Evolutionary conservation across 2,113 vertebrate genomes (phyloP).

Genomic region (Dromaius novaehollandiae): DNA sequence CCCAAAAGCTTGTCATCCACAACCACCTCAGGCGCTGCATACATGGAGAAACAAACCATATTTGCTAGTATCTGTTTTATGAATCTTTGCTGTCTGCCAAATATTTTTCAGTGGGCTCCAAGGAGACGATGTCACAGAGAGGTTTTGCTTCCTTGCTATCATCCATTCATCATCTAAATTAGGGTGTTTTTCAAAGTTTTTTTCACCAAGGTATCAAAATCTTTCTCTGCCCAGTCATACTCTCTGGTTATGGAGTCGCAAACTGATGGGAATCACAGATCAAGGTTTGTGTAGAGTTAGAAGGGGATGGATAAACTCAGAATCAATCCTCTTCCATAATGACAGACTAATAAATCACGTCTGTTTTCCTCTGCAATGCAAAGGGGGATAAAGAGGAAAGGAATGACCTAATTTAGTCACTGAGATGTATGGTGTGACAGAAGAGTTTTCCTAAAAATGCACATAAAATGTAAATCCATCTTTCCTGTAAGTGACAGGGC

Average conservation of each 20-base stretch:
- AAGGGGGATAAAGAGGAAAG: not conserved
- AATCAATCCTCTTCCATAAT: conserved; percentile 12
- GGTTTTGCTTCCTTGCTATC: not conserved
- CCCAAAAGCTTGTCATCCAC: not conserved
- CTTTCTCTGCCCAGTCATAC: conserved; percentile 49
- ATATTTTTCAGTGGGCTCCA: not conserved
- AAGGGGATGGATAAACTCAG: not conserved
- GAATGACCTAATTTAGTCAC: conserved; percentile 55
- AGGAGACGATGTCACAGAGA: not conserved
- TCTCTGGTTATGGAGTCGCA: not conserved
- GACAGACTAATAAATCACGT: conserved; percentile 19
- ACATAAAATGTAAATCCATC: conserved; percentile 54
- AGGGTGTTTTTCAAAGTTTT: conserved; percentile 23
- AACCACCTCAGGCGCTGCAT: not conserved
- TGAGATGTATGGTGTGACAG: conserved; percentile 38
- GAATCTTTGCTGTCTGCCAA: not conserved
- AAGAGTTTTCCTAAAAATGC: conserved; percentile 26
- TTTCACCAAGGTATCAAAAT: not conserved
- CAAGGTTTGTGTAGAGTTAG: not conserved
- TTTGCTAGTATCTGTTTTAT: conserved; percentile 5
- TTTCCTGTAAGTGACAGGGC: conserved; percentile 63
- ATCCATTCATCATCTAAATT: not conserved
- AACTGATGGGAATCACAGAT: conserved; percentile 48
- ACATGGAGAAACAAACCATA: not conserved
- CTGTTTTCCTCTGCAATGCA: conserved; percentile 19